These are phyloP conservation scores for Haliaeetus leucogaster DNA, from an alignment of 2,113 vertebrate genomes.

Conservation along the genomic window DNA sequence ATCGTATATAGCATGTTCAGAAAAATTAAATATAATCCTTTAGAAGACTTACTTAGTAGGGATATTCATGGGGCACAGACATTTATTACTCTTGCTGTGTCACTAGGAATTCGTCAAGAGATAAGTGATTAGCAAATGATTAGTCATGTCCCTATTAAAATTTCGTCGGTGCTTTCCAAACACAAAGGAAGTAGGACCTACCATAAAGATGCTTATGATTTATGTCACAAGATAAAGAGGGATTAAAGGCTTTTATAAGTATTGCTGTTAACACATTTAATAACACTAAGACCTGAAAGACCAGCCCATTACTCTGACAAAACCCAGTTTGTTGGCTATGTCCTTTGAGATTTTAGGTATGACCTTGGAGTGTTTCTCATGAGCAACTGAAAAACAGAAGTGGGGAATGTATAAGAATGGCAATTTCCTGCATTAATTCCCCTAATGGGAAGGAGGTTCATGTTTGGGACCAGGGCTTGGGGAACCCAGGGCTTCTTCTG, in stretches of 20 bases:
- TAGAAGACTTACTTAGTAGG: not conserved
- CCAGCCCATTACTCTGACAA: not conserved
- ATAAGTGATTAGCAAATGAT: not conserved
- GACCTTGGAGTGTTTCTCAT: not conserved
- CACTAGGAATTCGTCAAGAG: not conserved
- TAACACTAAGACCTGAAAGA: not conserved
- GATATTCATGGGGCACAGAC: not conserved
- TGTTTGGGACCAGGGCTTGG: rapidly evolving
- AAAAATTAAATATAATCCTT: not conserved
- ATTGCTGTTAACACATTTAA: not conserved
- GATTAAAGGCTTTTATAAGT: not conserved
- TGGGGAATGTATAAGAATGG: not conserved
- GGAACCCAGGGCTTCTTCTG: not conserved
- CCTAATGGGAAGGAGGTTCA: not conserved
- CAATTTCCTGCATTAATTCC: not conserved
- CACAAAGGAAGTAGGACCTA: not conserved
- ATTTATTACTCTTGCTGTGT: not conserved
- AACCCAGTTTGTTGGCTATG: not conserved
- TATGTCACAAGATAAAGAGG: not conserved
- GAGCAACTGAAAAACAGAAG: not conserved
- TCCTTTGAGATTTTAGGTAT: not conserved
- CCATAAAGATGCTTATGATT: not conserved
- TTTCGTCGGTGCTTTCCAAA: not conserved
- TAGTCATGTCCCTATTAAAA: not conserved
- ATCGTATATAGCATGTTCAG: not conserved